Percentiles rank a stretch among this genome's conserved stretches.
phyloP scores from a whole-genome alignment of 2,797 vertebrate genomes.

The Pampus argenteus region DNA sequence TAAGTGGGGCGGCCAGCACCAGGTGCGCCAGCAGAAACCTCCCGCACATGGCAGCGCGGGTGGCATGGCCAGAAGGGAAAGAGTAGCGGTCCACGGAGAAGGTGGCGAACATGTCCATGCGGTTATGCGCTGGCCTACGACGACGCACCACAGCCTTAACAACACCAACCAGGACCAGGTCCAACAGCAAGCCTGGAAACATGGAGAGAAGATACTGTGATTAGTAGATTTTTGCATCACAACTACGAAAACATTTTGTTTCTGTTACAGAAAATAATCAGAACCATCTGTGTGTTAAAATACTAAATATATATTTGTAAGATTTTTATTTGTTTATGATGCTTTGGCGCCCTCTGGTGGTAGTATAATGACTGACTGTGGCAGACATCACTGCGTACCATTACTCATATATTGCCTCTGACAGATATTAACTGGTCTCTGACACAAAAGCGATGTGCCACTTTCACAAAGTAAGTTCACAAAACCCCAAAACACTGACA shows the following conservation, averaged over 20 bases:
- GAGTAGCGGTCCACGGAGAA: conserved; percentile 97
- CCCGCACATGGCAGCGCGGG: conserved; percentile 92
- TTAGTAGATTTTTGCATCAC: background rate
- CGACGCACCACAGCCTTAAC: conserved; percentile 94
- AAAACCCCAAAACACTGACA: no score
- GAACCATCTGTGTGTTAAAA: background rate
- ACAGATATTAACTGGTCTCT: background rate
- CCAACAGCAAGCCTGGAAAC: conserved; percentile 89
- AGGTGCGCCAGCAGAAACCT: conserved; percentile 94
- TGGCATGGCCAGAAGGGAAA: conserved; percentile 97
- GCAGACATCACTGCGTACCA: background rate
- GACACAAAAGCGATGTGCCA: background rate
- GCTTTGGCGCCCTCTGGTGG: conserved; percentile 32
- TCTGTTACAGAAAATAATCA: background rate
- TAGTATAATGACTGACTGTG: background rate
- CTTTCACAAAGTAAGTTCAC: background rate
- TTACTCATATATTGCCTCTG: background rate
- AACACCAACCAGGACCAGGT: conserved; percentile 89
- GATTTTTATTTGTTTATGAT: background rate
- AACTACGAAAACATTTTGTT: background rate
- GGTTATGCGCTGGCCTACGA: conserved; percentile 93
- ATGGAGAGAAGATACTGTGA: background rate
- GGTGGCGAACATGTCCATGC: conserved; percentile 99
- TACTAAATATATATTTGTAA: background rate
- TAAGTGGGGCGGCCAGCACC: conserved; percentile 91